A percentile compares a stretch with the other conserved stretches of the same genome.
These are phyloP conservation scores for Conchocele bisecta DNA, from an alignment of 2,888 invertebrate genomes.

Conservation along the genomic window DNA sequence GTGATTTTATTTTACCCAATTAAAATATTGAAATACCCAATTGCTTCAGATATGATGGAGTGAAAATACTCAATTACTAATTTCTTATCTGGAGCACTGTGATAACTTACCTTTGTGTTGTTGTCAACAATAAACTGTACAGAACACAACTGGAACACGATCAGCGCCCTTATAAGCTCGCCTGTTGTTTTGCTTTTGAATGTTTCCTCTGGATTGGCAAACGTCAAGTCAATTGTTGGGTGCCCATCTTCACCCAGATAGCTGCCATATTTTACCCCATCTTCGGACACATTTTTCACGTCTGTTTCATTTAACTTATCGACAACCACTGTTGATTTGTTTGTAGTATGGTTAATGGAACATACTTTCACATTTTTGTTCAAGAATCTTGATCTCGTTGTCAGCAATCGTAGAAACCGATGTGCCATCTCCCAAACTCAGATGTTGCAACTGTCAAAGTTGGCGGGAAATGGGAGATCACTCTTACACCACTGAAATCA, in stretches of 20 bases:
- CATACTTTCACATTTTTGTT: background rate
- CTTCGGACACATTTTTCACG: background rate
- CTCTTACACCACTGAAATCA: constrained; percentile 6
- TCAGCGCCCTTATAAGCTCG: constrained; percentile 94
- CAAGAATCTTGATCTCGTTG: background rate
- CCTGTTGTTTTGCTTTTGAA: constrained; percentile 97
- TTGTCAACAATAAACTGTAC: constrained; percentile 94
- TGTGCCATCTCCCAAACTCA: constrained; percentile 5
- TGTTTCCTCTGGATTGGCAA: constrained; percentile 94
- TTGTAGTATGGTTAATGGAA: background rate
- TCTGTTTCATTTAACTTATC: background rate
- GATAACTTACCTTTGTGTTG: constrained; percentile 91
- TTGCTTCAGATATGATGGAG: too few species aligned
- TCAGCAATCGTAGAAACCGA: background rate
- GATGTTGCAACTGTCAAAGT: background rate
- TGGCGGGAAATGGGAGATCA: constrained; percentile 25
- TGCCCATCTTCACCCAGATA: constrained; percentile 51
- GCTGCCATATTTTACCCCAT: background rate
- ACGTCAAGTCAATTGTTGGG: constrained; percentile 83
- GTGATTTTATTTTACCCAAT: too few species aligned
- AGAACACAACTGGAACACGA: constrained; percentile 96
- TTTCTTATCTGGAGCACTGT: background rate
- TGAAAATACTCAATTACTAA: too few species aligned
- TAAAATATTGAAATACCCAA: too few species aligned
- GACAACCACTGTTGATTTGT: constrained; percentile 23